phyloP scores from a whole-genome alignment of 2,888 invertebrate genomes.

The Drosophila acutilabella region DNA sequence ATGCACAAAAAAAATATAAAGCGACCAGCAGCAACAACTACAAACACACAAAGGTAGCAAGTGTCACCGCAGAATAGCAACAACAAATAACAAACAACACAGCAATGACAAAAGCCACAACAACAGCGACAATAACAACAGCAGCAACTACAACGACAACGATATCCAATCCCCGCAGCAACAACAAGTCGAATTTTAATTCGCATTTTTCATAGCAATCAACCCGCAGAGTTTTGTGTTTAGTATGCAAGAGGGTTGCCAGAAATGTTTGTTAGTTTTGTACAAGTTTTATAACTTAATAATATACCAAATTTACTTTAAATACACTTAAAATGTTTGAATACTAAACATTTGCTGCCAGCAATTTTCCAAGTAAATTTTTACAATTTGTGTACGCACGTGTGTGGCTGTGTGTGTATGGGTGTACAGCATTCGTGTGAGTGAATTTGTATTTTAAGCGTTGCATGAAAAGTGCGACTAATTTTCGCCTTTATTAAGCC shows the following conservation, averaged over 20 bases:
- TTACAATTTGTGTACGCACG: background rate
- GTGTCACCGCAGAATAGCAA: constrained; percentile 31
- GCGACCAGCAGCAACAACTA: constrained; percentile 18
- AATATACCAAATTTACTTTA: background rate
- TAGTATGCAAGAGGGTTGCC: constrained; percentile 38
- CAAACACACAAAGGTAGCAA: constrained; percentile 27
- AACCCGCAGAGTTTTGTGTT: constrained; percentile 28
- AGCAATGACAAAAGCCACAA: constrained; percentile 48
- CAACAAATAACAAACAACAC: constrained; percentile 21
- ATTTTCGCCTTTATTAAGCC: constrained; percentile 49
- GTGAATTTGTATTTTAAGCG: constrained; percentile 49
- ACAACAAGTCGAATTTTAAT: constrained; percentile 46
- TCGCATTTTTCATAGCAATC: constrained; percentile 66
- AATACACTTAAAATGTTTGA: constrained; percentile 2
- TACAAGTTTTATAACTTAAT: background rate
- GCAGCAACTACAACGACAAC: constrained; percentile 16
- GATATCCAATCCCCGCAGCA: constrained; percentile 45
- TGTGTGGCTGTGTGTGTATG: background rate
- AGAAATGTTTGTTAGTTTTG: constrained; percentile 22
- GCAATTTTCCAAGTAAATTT: background rate
- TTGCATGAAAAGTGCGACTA: constrained; percentile 69
- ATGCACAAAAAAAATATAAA: constrained; percentile 63
- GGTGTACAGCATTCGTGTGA: background rate
- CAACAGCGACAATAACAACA: constrained; percentile 14
- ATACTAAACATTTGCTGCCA: background rate